Evolutionary conservation across 2,113 vertebrate genomes (phyloP), one percentile per base, ranked within the genome.

Genomic region (Lutjanus erythropterus): DNA sequence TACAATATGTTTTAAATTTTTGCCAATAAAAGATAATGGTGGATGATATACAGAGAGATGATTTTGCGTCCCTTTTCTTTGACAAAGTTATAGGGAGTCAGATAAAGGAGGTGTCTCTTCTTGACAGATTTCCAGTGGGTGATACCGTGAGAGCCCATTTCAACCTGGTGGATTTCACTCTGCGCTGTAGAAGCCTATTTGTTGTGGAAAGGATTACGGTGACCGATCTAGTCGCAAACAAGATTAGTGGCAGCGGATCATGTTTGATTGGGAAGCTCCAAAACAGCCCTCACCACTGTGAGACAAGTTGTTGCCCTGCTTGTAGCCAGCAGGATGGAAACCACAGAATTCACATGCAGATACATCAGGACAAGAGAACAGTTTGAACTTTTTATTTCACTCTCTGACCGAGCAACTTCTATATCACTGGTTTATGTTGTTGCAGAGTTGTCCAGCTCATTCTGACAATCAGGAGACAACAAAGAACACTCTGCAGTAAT

Each of bases 191-290:
- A 83, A 88, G 87, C 83, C 78, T 86, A 69, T 91, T 89, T 92
- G 86, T 80, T 87, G 86, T 78, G 71, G 61, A 84, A 83, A 80
- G 88, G 93, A 94, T 95, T 93, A 95, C 79, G 78, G 86, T 86
- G 87, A 92, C 60, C 80, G 82, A 91, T 94, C 92, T 87, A 91
- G 80, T 85, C 70, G 46, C 86, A 92, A 94, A 94, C 93, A 93
- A 93, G 94, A 94, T 94, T 94, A 94, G 85, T 86, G 83, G 76
- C 85, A 83, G 89, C 50, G 83, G 90, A 94, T 94, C 88, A 91
- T 93, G 92, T 93, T 88, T 94, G 93, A 94, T 92, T 92, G 89
- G 89, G 91, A 88, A 59, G 87, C 89, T 88, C 87, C 83, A 89
- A 89, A 91, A 91, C 90, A 93, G 82, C 85, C 80, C 70, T 75